These are phyloP conservation scores for Corythucha ciliata DNA, from an alignment of 2,888 invertebrate genomes.

Conservation along the genomic window DNA sequence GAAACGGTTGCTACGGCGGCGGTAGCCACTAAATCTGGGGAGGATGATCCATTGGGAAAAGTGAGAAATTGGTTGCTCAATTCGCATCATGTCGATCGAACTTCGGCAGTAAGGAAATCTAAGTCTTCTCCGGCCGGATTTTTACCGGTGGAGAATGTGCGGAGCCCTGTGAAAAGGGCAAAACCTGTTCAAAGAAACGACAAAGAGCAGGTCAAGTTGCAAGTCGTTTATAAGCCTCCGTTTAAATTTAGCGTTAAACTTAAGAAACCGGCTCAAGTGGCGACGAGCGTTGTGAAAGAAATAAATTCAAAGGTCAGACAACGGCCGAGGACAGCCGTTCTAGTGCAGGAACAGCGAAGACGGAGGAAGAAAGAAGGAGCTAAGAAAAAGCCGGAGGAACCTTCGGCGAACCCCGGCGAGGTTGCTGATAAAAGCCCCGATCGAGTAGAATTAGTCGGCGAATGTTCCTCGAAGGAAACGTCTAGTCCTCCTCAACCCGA, in stretches of 20 bases:
- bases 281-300: conserved; percentile 34
- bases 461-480: conserved; percentile 17
- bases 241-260: conserved; percentile 77
- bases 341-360: conserved; percentile 29
- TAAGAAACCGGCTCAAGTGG: conserved; percentile 35
- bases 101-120: conserved; percentile 63
- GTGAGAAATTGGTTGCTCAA: conserved; percentile 79
- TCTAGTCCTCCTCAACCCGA: background rate
- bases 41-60: conserved; percentile 56
- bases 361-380: conserved; percentile 24
- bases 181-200: conserved; percentile 26
- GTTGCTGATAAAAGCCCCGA: background rate
- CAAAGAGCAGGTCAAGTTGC: conserved; percentile 56
- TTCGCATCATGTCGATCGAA: conserved; percentile 48
- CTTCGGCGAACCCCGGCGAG: conserved; percentile 11
- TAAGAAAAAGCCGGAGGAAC: conserved; percentile 27
- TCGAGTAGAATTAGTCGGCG: conserved; percentile 20
- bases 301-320: conserved; percentile 30
- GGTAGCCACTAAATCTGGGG: conserved; percentile 41
- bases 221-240: conserved; percentile 79
- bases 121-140: conserved; percentile 74
- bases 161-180: conserved; percentile 20
- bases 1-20: conserved; percentile 44
- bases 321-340: conserved; percentile 28
- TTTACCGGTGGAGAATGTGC: conserved; percentile 22